These are phyloP conservation scores for Pachymerium ferrugineum DNA, from an alignment of 2,888 invertebrate genomes.

Conservation along the genomic window DNA sequence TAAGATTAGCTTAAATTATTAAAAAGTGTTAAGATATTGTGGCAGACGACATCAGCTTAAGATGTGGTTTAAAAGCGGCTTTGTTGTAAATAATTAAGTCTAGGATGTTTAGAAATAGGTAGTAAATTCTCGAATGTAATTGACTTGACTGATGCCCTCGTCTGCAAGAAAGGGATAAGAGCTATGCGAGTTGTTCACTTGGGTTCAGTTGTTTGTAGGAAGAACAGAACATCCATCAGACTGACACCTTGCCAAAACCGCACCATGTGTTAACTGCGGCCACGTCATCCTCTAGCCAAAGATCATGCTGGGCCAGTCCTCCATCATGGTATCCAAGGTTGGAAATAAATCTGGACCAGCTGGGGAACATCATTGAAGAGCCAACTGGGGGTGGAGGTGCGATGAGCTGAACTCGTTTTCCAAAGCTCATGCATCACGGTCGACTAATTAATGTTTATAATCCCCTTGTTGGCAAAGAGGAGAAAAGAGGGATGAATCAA, in stretches of 20 bases:
- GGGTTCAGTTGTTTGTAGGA: not conserved
- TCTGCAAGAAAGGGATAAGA: conserved; percentile 15
- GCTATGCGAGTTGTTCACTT: not conserved
- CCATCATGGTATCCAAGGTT: not conserved
- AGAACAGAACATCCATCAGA: conserved; percentile 4
- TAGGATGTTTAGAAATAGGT: not conserved
- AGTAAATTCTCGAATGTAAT: not conserved
- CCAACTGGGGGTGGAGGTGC: not conserved
- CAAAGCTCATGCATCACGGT: not conserved
- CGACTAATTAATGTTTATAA: conserved; percentile 23
- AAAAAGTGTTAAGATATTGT: too few species aligned
- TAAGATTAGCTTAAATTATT: not conserved
- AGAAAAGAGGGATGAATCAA: conserved; percentile 18
- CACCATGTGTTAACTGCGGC: conserved; percentile 10
- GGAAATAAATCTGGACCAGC: not conserved
- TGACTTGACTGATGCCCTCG: not conserved
- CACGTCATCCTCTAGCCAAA: not conserved
- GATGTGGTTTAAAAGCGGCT: not conserved
- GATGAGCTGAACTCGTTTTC: not conserved
- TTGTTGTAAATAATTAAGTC: not conserved
- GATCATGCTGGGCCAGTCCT: not conserved
- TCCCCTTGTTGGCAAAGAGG: conserved; percentile 10
- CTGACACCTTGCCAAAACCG: not conserved
- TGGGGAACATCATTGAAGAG: not conserved
- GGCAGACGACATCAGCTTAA: too few species aligned